A percentile compares a stretch with the other conserved stretches of the same genome.
phyloP scores from a whole-genome alignment of 2,113 vertebrate genomes.

The Gobiocypris rarus region DNA sequence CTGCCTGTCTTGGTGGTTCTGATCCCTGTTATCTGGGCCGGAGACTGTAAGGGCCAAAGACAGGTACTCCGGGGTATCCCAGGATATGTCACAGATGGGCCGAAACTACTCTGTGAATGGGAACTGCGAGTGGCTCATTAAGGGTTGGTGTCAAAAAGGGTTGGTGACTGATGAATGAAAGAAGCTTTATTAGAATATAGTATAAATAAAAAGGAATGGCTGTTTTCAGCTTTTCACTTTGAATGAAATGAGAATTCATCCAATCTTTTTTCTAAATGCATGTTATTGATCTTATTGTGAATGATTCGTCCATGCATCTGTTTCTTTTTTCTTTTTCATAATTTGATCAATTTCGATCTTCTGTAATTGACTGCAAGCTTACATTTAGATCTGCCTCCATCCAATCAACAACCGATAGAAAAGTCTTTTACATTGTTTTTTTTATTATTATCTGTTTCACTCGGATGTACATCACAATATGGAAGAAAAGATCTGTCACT shows the following conservation, averaged over 20 bases:
- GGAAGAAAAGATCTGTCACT: not conserved
- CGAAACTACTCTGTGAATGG: constrained; percentile 93
- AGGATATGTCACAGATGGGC: constrained; percentile 89
- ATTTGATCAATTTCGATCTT: no score
- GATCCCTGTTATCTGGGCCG: constrained; percentile 66
- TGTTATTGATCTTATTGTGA: no score
- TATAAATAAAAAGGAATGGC: not conserved
- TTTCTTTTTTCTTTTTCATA: no score
- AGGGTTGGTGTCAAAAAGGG: constrained; percentile 76
- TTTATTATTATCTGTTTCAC: not conserved
- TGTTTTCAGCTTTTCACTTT: not conserved
- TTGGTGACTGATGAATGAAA: not conserved
- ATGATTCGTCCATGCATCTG: no score
- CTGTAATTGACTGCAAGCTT: not conserved
- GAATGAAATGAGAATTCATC: no score
- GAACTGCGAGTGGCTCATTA: constrained; percentile 95
- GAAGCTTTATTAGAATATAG: not conserved
- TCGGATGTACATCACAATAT: not conserved
- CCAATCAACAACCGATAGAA: not conserved
- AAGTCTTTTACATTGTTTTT: not conserved
- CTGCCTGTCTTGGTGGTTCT: constrained; percentile 66
- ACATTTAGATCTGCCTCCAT: not conserved
- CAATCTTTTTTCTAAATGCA: no score
- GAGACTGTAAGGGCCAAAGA: constrained; percentile 89
- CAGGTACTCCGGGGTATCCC: constrained; percentile 83